Evolutionary conservation across 2,797 vertebrate genomes (phyloP).

Genomic region (Phataginus tetradactyla): DNA sequence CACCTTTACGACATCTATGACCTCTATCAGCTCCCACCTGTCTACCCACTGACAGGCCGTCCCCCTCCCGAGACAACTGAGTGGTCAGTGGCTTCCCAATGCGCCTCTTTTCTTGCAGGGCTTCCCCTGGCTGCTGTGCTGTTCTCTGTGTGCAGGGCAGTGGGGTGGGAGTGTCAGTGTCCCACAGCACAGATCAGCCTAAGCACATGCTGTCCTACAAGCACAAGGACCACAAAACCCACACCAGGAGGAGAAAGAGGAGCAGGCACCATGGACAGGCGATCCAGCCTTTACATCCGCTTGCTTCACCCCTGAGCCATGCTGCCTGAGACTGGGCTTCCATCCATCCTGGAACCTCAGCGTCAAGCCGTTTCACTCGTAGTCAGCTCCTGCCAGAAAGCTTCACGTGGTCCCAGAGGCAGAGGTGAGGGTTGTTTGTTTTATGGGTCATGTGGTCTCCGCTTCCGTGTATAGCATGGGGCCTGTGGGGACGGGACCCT

Average conservation of each 20-base stretch:
- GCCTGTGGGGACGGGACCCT: too few species aligned
- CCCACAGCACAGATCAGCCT: not conserved
- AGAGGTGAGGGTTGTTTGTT: slow-evolving; percentile 18
- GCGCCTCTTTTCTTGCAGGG: not conserved
- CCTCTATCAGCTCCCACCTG: not conserved
- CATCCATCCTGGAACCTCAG: slow-evolving; percentile 19
- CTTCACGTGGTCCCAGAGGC: not conserved
- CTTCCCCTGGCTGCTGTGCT: not conserved
- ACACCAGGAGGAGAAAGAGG: not conserved
- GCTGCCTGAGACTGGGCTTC: not conserved
- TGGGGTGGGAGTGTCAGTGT: not conserved
- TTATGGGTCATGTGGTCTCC: not conserved
- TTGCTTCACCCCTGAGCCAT: not conserved
- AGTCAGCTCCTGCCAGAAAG: slow-evolving; percentile 39
- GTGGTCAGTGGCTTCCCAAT: not conserved
- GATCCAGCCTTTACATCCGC: not conserved
- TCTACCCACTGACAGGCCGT: not conserved
- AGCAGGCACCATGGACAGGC: not conserved
- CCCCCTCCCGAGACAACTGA: not conserved
- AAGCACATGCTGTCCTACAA: not conserved
- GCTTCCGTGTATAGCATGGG: not conserved
- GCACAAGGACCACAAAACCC: not conserved
- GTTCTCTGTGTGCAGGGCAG: not conserved
- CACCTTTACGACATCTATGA: not conserved
- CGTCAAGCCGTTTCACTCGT: slow-evolving; percentile 16